A percentile compares a stretch with the other conserved stretches of the same genome.
phyloP scores from a whole-genome alignment of 2,888 invertebrate genomes.

The Chrysolina americana region DNA sequence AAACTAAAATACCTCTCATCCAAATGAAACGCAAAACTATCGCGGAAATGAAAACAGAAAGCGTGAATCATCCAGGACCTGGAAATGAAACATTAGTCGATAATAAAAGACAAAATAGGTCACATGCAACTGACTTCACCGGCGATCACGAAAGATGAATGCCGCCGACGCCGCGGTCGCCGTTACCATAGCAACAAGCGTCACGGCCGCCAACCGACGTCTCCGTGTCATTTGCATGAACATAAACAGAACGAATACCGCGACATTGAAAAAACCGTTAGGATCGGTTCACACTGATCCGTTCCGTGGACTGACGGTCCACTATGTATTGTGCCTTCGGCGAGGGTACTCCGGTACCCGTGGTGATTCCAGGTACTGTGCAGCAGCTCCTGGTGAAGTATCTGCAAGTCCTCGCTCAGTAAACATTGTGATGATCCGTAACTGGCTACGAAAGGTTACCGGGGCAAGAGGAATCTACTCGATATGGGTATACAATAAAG shows the following conservation, averaged over 20 bases:
- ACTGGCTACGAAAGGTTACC: too few species aligned
- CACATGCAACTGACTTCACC: not conserved
- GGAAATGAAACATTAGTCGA: not conserved
- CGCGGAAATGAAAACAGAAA: not conserved
- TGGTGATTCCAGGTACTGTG: too few species aligned
- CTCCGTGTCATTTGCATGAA: constrained; percentile 21
- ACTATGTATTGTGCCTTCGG: too few species aligned
- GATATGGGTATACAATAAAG: too few species aligned
- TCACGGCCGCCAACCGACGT: constrained; percentile 11
- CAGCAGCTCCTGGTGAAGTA: too few species aligned
- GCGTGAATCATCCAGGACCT: not conserved
- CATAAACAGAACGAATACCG: constrained; percentile 22
- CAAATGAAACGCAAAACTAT: too few species aligned
- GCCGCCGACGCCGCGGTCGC: not conserved
- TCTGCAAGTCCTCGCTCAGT: too few species aligned
- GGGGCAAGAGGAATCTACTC: too few species aligned
- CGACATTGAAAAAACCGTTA: constrained; percentile 17
- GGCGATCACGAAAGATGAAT: constrained; percentile 9
- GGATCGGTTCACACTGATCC: not conserved
- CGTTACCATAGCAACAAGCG: constrained; percentile 19
- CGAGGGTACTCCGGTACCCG: too few species aligned
- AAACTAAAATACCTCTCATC: too few species aligned
- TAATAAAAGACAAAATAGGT: constrained; percentile 23
- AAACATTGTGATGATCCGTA: too few species aligned
- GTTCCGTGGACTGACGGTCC: too few species aligned